Evolutionary conservation across 2,888 invertebrate species (phyloP).

Genomic region (Acleris emargana): DNA sequence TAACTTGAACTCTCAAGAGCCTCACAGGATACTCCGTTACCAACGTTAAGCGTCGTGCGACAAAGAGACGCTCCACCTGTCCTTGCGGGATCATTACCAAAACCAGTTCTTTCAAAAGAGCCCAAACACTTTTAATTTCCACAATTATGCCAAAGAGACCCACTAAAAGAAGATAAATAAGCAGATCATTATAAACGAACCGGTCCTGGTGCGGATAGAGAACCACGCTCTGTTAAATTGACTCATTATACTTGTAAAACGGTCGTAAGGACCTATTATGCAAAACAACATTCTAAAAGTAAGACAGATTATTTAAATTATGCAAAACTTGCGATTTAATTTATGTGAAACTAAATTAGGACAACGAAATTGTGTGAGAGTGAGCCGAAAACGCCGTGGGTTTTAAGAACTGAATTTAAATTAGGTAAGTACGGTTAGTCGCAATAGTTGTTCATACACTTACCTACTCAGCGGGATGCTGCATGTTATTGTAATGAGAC

Average conservation of each 20-base stretch:
- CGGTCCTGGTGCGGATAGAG: conserved; percentile 14
- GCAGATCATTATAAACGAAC: conserved; percentile 2
- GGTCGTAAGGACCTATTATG: conserved; percentile 31
- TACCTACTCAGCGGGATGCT: not conserved
- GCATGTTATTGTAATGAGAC: not conserved
- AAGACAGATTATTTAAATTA: conserved; percentile 26
- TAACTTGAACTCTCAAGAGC: too few species aligned
- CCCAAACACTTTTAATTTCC: conserved; percentile 10
- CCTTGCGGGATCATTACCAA: not conserved
- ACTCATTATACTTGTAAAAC: conserved; percentile 32
- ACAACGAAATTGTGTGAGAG: conserved; percentile 25
- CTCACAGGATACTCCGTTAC: not conserved
- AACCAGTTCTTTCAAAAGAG: not conserved
- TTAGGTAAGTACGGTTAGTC: not conserved
- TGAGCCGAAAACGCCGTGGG: not conserved
- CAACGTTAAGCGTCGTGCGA: not conserved
- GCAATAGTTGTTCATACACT: not conserved
- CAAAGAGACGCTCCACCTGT: not conserved
- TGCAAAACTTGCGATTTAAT: conserved; percentile 29
- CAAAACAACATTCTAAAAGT: conserved; percentile 28
- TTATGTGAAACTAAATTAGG: conserved; percentile 33
- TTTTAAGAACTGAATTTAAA: not conserved
- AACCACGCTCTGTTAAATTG: conserved; percentile 14
- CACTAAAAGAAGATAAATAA: conserved; percentile 18
- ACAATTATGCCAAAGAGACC: conserved; percentile 3